phyloP scores from a whole-genome alignment of 2,888 invertebrate genomes.

The Drosophila multiciliata region DNA sequence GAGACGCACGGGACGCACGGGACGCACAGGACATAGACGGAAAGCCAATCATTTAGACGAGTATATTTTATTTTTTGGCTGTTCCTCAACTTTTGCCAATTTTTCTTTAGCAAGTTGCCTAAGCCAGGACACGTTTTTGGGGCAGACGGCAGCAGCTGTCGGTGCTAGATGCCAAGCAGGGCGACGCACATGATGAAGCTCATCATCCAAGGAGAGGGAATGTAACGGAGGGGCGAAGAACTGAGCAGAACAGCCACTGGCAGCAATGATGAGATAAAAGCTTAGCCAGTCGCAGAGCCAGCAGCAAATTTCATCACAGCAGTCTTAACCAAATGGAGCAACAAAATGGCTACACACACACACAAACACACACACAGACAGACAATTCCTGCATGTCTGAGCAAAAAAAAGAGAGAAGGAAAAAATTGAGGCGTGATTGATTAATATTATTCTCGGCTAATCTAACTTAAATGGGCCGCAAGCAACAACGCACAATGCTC shows the following conservation, averaged over 20 bases:
- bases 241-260: background rate
- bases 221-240: too few species aligned
- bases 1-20: slow-evolving; percentile 26
- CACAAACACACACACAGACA: slow-evolving; percentile 1
- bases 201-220: slow-evolving; percentile 52
- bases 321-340: slow-evolving; percentile 70
- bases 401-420: slow-evolving; percentile 32
- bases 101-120: slow-evolving; percentile 72
- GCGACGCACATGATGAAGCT: slow-evolving; percentile 66
- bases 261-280: slow-evolving; percentile 53
- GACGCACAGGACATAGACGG: slow-evolving; percentile 21
- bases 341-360: slow-evolving; percentile 62
- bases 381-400: slow-evolving; percentile 19
- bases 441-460: slow-evolving; percentile 80
- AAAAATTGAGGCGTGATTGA: slow-evolving; percentile 77
- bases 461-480: slow-evolving; percentile 79
- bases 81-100: slow-evolving; percentile 61
- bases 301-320: slow-evolving; percentile 45
- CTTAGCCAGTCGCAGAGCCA: slow-evolving; percentile 32
- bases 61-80: slow-evolving; percentile 12
- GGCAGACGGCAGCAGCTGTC: slow-evolving; percentile 63
- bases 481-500: slow-evolving; percentile 44
- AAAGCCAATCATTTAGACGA: slow-evolving; percentile 45
- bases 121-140: slow-evolving; percentile 70
- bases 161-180: slow-evolving; percentile 16